phyloP scores from a whole-genome alignment of 2,113 vertebrate genomes.

The Tylochromis polylepis region DNA sequence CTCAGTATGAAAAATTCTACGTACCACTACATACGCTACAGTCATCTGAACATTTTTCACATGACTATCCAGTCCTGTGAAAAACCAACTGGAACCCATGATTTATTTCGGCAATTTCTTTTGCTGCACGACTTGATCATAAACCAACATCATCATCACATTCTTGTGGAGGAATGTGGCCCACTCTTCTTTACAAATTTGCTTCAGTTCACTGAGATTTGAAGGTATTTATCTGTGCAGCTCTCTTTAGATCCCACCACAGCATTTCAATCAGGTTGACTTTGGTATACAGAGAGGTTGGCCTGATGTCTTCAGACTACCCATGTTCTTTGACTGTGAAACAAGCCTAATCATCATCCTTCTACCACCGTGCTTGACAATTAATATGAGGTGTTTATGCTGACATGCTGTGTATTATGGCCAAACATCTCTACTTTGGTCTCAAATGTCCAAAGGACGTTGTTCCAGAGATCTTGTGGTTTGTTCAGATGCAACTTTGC shows the following conservation, averaged over 20 bases:
- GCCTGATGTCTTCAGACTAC: not conserved
- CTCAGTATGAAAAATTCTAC: not conserved
- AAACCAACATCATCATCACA: not conserved
- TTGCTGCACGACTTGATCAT: not conserved
- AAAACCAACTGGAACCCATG: not conserved
- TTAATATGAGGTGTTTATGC: not conserved
- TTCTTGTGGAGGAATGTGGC: rapidly evolving
- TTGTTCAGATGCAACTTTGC: not conserved
- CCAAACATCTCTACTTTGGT: not conserved
- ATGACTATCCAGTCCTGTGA: not conserved
- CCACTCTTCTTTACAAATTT: not conserved
- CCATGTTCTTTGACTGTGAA: not conserved
- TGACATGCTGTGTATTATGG: not conserved
- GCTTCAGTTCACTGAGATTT: not conserved
- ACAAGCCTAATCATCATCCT: rapidly evolving
- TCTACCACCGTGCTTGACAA: rapidly evolving
- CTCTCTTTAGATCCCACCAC: not conserved
- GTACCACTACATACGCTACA: not conserved
- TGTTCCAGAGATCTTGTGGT: not conserved
- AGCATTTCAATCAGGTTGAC: not conserved
- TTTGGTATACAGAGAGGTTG: not conserved
- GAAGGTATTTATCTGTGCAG: not conserved
- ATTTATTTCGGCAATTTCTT: not conserved
- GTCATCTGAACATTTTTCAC: not conserved
- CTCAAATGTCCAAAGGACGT: rapidly evolving